Evolutionary conservation across 2,888 invertebrate genomes (phyloP).

Genomic region (Drosophila maculinotata): DNA sequence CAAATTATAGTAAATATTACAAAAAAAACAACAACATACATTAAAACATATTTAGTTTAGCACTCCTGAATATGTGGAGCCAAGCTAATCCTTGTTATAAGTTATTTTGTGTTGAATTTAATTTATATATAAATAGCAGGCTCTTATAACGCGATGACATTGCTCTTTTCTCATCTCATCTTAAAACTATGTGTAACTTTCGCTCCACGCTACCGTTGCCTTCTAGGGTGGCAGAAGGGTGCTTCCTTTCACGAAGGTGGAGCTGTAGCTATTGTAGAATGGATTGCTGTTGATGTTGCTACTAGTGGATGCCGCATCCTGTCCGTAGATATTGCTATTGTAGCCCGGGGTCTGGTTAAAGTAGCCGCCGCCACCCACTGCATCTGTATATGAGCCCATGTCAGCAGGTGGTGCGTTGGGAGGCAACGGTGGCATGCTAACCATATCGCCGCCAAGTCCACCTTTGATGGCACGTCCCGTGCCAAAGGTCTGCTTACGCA

Average conservation of each 20-base stretch:
- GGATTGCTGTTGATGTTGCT: constrained; percentile 27
- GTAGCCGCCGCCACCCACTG: constrained; percentile 17
- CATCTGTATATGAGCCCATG: constrained; percentile 30
- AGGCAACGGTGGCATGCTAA: constrained; percentile 14
- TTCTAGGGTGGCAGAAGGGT: constrained; percentile 62
- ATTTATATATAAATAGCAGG: constrained; percentile 34
- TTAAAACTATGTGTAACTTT: constrained; percentile 39
- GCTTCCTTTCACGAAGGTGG: constrained; percentile 56
- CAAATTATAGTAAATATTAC: too few relatives aligned
- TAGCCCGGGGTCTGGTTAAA: constrained; percentile 26
- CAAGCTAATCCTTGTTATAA: constrained; percentile 24
- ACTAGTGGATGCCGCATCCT: constrained; percentile 8
- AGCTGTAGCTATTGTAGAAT: constrained; percentile 52
- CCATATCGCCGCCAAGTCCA: constrained; percentile 35
- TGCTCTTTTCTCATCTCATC: constrained; percentile 8
- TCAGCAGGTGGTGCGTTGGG: constrained; percentile 21
- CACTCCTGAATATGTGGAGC: constrained; percentile 1
- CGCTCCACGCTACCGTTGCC: constrained; percentile 23
- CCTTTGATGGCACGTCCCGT: constrained; percentile 71
- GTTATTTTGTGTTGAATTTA: constrained; percentile 39
- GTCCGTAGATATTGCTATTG: constrained; percentile 31
- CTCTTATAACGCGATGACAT: constrained; percentile 36
- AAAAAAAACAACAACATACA: too few relatives aligned
- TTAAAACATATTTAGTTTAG: not conserved
- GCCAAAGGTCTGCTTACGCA: constrained; percentile 44